Evolutionary conservation across 2,113 vertebrate genomes (phyloP).

Genomic region (Antechinus flavipes): DNA sequence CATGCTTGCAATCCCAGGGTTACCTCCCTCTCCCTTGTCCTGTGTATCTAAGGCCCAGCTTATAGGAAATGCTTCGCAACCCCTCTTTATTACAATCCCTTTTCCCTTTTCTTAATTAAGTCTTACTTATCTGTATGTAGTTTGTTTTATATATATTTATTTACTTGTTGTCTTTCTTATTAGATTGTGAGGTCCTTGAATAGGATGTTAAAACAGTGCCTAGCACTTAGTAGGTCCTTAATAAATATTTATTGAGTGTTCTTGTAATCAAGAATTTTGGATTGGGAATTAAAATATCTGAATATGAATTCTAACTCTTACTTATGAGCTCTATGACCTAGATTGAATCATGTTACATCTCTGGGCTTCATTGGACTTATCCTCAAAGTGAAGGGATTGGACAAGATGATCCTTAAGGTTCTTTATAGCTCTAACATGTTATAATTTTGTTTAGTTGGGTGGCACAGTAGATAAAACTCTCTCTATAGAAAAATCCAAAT

Average conservation of each 20-base stretch:
- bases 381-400: neutral
- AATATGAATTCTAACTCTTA: neutral
- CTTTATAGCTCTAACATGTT: neutral
- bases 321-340: neutral
- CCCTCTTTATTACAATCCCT: neutral
- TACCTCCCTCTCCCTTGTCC: neutral
- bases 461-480: neutral
- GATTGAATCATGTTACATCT: neutral
- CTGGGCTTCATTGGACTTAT: neutral
- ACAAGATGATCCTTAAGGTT: neutral
- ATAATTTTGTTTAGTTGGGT: neutral
- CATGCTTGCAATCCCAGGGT: neutral
- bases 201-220: neutral
- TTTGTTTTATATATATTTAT: neutral
- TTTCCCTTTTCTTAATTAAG: neutral
- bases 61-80: neutral
- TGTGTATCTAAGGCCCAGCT: neutral
- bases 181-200: neutral
- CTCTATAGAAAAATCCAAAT: neutral
- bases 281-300: neutral
- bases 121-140: neutral
- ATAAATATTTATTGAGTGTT: neutral
- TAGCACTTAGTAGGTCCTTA: neutral
- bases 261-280: neutral
- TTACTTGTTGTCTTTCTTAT: neutral